Conservation (phyloP, 2,113 vertebrate genomes). For the Origma solitaria region DNA sequence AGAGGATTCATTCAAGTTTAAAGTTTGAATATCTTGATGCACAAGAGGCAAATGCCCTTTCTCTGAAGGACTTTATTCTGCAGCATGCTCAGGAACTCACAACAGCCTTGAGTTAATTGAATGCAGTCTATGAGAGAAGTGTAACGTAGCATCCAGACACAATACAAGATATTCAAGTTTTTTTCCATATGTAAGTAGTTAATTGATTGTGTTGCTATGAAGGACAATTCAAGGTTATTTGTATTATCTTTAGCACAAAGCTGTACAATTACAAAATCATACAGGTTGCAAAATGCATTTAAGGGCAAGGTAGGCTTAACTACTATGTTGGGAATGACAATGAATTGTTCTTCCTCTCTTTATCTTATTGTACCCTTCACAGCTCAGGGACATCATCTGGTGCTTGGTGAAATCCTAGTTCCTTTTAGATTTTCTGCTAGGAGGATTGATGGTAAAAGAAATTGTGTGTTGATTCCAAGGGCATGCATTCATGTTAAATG, state of each 20-base stretch:
- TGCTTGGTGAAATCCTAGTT: not conserved
- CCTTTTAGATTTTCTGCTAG: not conserved
- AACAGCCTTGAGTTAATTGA: constrained; percentile 53
- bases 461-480: not conserved
- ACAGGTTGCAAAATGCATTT: not conserved
- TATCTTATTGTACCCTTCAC: not conserved
- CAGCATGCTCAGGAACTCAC: not conserved
- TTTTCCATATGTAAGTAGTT: constrained; percentile 16
- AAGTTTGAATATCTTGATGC: constrained; percentile 1
- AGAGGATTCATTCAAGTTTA: not conserved
- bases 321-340: not conserved
- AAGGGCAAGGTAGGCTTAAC: not conserved
- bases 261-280: not conserved
- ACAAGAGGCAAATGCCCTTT: constrained; percentile 5
- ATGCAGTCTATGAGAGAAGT: not conserved
- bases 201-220: constrained; percentile 31
- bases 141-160: not conserved
- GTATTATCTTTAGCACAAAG: constrained; percentile 14
- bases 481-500: not conserved
- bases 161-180: constrained; percentile 32
- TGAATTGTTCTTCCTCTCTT: not conserved
- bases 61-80: not conserved
- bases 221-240: constrained; percentile 39
- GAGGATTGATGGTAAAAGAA: not conserved
- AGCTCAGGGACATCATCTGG: not conserved